A percentile compares a stretch with the other conserved stretches of the same genome.
Conservation (phyloP, 2,888 invertebrate species). For the Philhelius pedissequus region DNA sequence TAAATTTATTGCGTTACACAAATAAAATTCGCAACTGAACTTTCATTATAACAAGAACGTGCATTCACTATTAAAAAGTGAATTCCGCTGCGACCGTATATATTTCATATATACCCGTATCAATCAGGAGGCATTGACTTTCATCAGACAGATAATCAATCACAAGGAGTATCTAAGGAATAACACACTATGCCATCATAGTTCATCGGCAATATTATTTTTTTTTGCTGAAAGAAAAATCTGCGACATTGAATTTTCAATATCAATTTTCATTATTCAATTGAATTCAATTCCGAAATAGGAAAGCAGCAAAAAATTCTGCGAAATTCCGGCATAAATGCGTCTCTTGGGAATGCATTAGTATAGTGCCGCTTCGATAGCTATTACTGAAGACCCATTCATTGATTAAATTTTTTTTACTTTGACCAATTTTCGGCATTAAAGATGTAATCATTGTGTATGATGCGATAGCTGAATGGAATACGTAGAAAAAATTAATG, state of each 20-base stretch:
- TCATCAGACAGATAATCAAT: not conserved
- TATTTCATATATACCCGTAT: too few relatives aligned
- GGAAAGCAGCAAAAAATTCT: conserved; percentile 23
- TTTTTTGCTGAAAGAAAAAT: not conserved
- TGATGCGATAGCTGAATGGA: too few relatives aligned
- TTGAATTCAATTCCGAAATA: not conserved
- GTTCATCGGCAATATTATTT: not conserved
- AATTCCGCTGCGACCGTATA: not conserved
- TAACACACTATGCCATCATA: not conserved
- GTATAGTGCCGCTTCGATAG: not conserved
- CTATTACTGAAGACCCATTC: not conserved
- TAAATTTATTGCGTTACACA: not conserved
- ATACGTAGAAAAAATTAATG: too few relatives aligned
- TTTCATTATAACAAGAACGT: not conserved
- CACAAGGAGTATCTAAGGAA: not conserved
- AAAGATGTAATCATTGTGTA: too few relatives aligned
- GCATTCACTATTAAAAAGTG: not conserved
- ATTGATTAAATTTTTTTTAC: too few relatives aligned
- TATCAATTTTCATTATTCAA: conserved; percentile 31
- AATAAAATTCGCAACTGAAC: conserved; percentile 10
- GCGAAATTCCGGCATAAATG: conserved; percentile 9
- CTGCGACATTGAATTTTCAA: conserved; percentile 3
- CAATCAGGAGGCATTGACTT: conserved; percentile 2
- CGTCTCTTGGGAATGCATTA: conserved; percentile 11
- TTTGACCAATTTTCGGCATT: too few relatives aligned